phyloP scores from a whole-genome alignment of 2,888 invertebrate genomes.

The Ryuthela nishihirai region DNA sequence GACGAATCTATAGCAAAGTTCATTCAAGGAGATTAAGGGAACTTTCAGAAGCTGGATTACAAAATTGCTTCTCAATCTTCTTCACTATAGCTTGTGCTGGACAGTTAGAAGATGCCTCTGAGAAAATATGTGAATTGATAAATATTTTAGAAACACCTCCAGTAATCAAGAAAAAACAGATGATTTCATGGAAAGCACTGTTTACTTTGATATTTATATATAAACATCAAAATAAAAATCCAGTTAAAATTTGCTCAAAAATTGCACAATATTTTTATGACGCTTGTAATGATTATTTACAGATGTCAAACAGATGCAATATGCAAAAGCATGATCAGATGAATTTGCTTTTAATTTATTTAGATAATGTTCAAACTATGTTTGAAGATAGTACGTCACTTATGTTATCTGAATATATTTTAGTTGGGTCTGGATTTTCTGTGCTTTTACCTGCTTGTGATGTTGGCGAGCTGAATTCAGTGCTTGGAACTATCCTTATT shows the following conservation, averaged over 20 bases:
- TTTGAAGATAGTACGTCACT: conserved; percentile 11
- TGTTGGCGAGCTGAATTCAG: conserved; percentile 10
- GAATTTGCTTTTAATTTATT: conserved; percentile 21
- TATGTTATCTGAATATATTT: conserved; percentile 10
- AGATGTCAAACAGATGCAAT: conserved; percentile 1
- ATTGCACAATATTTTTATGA: conserved; percentile 11
- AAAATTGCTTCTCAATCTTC: conserved; percentile 22
- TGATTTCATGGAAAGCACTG: conserved; percentile 27
- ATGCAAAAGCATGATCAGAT: conserved; percentile 12
- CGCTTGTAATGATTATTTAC: conserved; percentile 6
- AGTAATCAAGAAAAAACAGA: conserved; percentile 9
- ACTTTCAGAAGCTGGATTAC: conserved; percentile 23
- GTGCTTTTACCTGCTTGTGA: conserved; percentile 6
- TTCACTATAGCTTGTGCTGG: conserved; percentile 10
- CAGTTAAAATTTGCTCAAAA: conserved; percentile 2
- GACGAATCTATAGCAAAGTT: conserved; percentile 22
- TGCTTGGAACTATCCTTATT: conserved; percentile 5
- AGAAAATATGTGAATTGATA: conserved; percentile 19
- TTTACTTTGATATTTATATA: conserved; percentile 19
- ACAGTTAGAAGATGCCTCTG: conserved; percentile 7
- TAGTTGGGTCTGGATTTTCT: conserved; percentile 17
- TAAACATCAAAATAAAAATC: neutral
- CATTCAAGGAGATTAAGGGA: conserved; percentile 15
- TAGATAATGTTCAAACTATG: conserved; percentile 13
- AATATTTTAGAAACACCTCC: conserved; percentile 2